These are phyloP conservation scores for Hyles lineata DNA, from an alignment of 2,888 invertebrate genomes.

Conservation along the genomic window DNA sequence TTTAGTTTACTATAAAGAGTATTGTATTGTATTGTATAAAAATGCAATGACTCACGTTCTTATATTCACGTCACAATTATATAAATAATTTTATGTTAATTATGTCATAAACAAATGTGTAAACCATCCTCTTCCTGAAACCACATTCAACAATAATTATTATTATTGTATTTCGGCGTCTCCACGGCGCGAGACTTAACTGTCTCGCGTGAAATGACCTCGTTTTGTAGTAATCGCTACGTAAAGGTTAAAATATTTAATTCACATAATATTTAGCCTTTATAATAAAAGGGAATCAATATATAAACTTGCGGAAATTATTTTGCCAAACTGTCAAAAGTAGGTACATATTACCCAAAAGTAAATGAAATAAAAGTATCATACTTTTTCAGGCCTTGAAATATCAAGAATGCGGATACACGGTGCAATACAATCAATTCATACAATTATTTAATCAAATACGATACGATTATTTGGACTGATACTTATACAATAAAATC, in stretches of 20 bases:
- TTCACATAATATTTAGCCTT: neutral
- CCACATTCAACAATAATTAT: neutral
- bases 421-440: neutral
- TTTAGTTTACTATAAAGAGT: too few species aligned
- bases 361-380: neutral
- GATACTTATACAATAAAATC: too few species aligned
- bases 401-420: slow-evolving; percentile 7
- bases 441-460: too few species aligned
- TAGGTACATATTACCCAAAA: neutral
- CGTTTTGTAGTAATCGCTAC: neutral
- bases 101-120: neutral
- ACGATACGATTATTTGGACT: too few species aligned
- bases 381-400: slow-evolving; percentile 1
- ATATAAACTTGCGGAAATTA: too few species aligned
- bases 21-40: too few species aligned
- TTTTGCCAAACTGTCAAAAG: neutral
- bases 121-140: neutral
- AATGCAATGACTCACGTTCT: too few species aligned
- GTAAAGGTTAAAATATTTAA: neutral
- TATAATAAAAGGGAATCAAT: neutral
- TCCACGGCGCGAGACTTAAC: neutral
- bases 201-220: neutral
- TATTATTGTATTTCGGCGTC: neutral
- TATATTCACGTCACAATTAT: neutral
- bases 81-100: neutral